These are phyloP conservation scores for Pimephales promelas DNA, from an alignment of 2,113 vertebrate genomes.

Conservation along the genomic window DNA sequence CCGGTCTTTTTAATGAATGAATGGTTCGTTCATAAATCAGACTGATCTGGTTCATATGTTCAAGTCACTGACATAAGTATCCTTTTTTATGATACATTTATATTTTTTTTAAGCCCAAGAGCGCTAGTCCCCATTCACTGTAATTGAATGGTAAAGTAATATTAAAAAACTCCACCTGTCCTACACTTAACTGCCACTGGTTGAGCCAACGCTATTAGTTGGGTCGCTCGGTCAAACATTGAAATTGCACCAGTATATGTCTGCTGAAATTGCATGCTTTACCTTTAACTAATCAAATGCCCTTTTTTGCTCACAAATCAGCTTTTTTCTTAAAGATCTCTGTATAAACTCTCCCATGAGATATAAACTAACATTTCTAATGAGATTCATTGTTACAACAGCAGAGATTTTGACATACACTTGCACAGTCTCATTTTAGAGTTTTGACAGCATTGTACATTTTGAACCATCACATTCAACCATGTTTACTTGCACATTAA, in stretches of 20 bases:
- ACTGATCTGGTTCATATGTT: not conserved
- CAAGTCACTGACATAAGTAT: not conserved
- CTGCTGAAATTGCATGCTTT: not conserved
- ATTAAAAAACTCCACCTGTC: not conserved
- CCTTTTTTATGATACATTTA: not conserved
- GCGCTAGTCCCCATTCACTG: not conserved
- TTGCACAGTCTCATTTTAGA: not conserved
- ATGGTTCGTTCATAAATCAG: not conserved
- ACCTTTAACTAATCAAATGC: not conserved
- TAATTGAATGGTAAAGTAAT: not conserved
- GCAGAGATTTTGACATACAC: constrained; percentile 23
- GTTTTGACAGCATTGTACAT: not conserved
- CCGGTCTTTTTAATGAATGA: not conserved
- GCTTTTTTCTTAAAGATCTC: not conserved
- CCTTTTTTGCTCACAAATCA: not conserved
- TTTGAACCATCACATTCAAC: not conserved
- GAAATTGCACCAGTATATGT: not conserved
- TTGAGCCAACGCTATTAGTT: not conserved
- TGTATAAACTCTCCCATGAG: constrained; percentile 10
- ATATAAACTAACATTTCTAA: constrained; percentile 16
- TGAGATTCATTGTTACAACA: constrained; percentile 1
- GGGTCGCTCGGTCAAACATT: not conserved
- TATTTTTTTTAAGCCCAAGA: not conserved
- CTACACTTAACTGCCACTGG: not conserved
- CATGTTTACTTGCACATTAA: constrained; percentile 31